Evolutionary conservation across 2,797 vertebrate genomes (phyloP).

Genomic region (Leptodactylus fallax): DNA sequence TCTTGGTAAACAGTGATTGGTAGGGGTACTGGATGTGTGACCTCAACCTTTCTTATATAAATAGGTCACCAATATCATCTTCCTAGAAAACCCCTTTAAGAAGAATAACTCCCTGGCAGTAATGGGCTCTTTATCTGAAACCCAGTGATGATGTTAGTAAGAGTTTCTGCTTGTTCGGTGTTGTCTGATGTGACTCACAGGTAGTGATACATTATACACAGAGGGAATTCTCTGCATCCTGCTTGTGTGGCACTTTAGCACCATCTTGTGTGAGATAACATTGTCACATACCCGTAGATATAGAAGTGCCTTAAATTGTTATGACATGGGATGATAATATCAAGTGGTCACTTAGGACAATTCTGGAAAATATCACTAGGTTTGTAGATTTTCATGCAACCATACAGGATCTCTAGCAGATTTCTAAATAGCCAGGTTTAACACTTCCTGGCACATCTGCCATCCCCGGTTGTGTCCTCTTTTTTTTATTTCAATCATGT

Average conservation of each 20-base stretch:
- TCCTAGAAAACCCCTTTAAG: background rate
- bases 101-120: background rate
- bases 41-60: too few relatives aligned
- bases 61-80: too few relatives aligned
- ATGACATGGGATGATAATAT: background rate
- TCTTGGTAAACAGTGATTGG: too few relatives aligned
- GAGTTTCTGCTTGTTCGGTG: background rate
- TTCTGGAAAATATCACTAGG: too few relatives aligned
- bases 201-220: background rate
- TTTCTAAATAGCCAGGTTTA: too few relatives aligned
- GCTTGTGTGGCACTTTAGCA: slow-evolving; percentile 68
- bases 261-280: slow-evolving; percentile 73
- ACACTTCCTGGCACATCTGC: too few relatives aligned
- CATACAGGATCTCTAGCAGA: background rate
- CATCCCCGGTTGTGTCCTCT: too few relatives aligned
- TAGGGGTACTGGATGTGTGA: too few relatives aligned
- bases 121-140: too few relatives aligned
- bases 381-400: too few relatives aligned
- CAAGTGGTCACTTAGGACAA: background rate
- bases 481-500: too few relatives aligned
- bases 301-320: background rate
- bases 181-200: background rate
- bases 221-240: background rate
- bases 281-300: background rate
- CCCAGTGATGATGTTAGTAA: background rate